Evolutionary conservation across 2,113 vertebrate species (phyloP).

Genomic region (Setophaga kirtlandii): DNA sequence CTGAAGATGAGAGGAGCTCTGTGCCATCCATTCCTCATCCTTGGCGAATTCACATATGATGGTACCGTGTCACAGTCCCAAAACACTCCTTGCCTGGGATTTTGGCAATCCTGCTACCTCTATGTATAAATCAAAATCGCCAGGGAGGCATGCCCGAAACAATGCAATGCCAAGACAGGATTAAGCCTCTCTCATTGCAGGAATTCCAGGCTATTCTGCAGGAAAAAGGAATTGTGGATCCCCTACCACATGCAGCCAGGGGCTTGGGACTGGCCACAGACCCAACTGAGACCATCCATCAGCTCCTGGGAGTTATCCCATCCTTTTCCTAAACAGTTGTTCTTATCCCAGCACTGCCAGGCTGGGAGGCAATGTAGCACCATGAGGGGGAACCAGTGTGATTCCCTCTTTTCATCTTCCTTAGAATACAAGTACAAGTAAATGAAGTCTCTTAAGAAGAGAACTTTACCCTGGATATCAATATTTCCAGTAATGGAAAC

Average conservation of each 20-base stretch:
- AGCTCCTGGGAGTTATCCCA: neutral
- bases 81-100: neutral
- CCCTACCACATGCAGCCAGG: fast-evolving
- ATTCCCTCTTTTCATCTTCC: neutral
- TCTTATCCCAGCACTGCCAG: neutral
- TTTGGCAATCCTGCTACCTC: neutral
- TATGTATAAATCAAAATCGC: constrained; percentile 57
- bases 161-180: neutral
- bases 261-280: neutral
- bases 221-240: neutral
- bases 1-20: neutral
- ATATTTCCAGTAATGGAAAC: neutral
- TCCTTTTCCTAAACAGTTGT: neutral
- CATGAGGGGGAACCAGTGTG: neutral
- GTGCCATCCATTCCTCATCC: neutral
- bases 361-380: fast-evolving
- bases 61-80: neutral
- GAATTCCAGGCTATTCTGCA: neutral
- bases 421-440: neutral
- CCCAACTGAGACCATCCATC: neutral
- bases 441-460: neutral
- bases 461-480: neutral
- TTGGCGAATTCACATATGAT: neutral
- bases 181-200: constrained; percentile 22
- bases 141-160: neutral